Conservation (phyloP, 2,797 vertebrate species). For the Silurus aristotelis region DNA sequence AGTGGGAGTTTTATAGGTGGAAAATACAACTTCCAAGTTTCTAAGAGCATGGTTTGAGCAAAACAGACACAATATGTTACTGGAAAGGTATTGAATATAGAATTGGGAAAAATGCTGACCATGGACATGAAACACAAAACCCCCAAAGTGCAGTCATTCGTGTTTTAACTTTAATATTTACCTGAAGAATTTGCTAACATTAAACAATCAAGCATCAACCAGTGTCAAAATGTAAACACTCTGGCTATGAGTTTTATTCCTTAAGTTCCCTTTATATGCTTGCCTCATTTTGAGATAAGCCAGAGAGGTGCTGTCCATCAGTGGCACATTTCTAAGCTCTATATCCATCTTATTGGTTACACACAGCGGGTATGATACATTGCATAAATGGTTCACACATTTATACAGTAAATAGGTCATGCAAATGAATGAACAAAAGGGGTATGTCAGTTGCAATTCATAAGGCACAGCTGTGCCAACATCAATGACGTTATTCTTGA, state of each 20-base stretch:
- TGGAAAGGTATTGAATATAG: conserved; percentile 30
- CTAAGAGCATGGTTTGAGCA: conserved; percentile 52
- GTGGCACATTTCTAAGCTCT: conserved; percentile 50
- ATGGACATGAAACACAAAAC: conserved; percentile 49
- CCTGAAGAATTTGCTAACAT: conserved; percentile 59
- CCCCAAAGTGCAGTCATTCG: conserved; percentile 48
- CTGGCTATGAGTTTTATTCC: conserved; percentile 58
- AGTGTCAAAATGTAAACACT: conserved; percentile 62
- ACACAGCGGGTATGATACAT: conserved; percentile 60
- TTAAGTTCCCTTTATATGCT: conserved; percentile 60
- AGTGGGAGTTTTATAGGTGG: conserved; percentile 68
- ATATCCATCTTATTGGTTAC: conserved; percentile 52
- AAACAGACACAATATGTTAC: conserved; percentile 56
- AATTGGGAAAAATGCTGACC: conserved; percentile 41
- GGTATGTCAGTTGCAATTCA: conserved; percentile 36
- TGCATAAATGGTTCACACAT: conserved; percentile 52
- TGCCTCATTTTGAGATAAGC: conserved; percentile 62
- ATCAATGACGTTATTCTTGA: conserved; percentile 48
- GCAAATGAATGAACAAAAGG: conserved; percentile 34
- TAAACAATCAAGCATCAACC: conserved; percentile 59
- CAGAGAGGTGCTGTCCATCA: conserved; percentile 45
- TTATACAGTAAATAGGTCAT: conserved; percentile 13
- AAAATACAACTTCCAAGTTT: conserved; percentile 70
- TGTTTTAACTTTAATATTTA: conserved; percentile 54
- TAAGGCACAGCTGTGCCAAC: conserved; percentile 38